Evolutionary conservation across 2,797 vertebrate genomes (phyloP).

Genomic region (Helostoma temminkii): DNA sequence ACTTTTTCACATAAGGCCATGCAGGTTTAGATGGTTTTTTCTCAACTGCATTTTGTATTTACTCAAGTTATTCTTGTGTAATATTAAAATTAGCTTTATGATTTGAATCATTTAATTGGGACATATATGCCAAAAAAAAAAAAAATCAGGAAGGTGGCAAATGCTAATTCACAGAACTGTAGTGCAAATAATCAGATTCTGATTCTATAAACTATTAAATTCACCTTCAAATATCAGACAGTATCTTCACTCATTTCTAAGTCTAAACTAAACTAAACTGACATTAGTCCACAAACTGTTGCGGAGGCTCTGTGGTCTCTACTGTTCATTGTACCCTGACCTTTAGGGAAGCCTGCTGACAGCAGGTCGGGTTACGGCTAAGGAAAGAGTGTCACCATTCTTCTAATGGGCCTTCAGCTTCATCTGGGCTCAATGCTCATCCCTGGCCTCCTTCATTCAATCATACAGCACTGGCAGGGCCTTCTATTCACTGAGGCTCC

Average conservation of each 20-base stretch:
- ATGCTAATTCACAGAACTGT: too few relatives aligned
- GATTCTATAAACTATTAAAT: neutral
- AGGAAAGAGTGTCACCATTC: constrained; percentile 82
- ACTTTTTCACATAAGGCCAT: too few relatives aligned
- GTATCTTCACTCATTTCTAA: neutral
- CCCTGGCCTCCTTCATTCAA: constrained; percentile 80
- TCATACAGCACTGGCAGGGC: constrained; percentile 54
- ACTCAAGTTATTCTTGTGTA: too few relatives aligned
- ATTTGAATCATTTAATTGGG: too few relatives aligned
- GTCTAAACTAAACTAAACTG: neutral
- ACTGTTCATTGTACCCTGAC: constrained; percentile 73
- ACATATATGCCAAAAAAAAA: too few relatives aligned
- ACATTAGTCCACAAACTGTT: constrained; percentile 40
- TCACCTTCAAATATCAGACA: constrained; percentile 1
- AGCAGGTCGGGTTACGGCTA: constrained; percentile 77
- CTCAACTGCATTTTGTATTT: too few relatives aligned
- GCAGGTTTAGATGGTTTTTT: too few relatives aligned
- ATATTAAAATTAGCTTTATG: too few relatives aligned
- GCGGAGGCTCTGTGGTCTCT: constrained; percentile 29
- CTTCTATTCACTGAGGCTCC: constrained; percentile 80
- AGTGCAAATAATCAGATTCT: too few relatives aligned
- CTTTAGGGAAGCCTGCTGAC: constrained; percentile 70
- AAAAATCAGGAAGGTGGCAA: too few relatives aligned
- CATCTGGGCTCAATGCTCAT: constrained; percentile 73
- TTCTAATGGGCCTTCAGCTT: constrained; percentile 78